phyloP scores from a whole-genome alignment of 2,113 vertebrate genomes.

The Reinhardtius hippoglossoides region DNA sequence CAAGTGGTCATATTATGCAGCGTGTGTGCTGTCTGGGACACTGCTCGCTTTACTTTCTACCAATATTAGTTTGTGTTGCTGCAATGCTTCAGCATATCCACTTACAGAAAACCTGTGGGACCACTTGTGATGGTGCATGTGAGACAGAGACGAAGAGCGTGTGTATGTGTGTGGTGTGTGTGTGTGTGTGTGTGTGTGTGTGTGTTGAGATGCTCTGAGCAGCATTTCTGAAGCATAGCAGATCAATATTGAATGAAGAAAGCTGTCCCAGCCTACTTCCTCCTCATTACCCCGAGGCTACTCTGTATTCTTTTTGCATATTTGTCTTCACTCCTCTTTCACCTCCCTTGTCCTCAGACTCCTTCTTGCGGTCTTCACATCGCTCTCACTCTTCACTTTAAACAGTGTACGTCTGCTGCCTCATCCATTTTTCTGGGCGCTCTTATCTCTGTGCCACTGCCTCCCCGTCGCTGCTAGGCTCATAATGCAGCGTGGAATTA shows the following conservation, averaged over 20 bases:
- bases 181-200: constrained; percentile 5
- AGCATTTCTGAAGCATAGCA: constrained; percentile 50
- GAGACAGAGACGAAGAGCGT: constrained; percentile 3
- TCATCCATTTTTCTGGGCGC: constrained; percentile 17
- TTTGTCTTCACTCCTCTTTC: constrained; percentile 7
- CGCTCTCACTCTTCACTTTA: background rate
- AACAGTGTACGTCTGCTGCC: background rate
- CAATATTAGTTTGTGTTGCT: constrained; percentile 48
- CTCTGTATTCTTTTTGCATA: constrained; percentile 44
- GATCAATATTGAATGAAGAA: constrained; percentile 75
- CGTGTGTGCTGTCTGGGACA: background rate
- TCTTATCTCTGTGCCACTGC: constrained; percentile 20
- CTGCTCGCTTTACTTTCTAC: constrained; percentile 28
- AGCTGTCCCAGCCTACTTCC: constrained; percentile 26
- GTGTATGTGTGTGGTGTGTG: background rate
- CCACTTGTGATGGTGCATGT: constrained; percentile 57
- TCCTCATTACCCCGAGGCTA: constrained; percentile 28
- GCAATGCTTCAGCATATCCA: constrained; percentile 49
- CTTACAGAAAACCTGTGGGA: constrained; percentile 53
- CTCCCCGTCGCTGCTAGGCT: constrained; percentile 27
- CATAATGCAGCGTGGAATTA: constrained; percentile 58
- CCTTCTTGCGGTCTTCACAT: constrained; percentile 17
- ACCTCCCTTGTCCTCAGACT: constrained; percentile 12
- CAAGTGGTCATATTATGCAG: constrained; percentile 20
- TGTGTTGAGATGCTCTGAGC: constrained; percentile 27